These are phyloP conservation scores for Drymodes brunneopygia DNA, from an alignment of 2,113 vertebrate genomes.

Conservation along the genomic window DNA sequence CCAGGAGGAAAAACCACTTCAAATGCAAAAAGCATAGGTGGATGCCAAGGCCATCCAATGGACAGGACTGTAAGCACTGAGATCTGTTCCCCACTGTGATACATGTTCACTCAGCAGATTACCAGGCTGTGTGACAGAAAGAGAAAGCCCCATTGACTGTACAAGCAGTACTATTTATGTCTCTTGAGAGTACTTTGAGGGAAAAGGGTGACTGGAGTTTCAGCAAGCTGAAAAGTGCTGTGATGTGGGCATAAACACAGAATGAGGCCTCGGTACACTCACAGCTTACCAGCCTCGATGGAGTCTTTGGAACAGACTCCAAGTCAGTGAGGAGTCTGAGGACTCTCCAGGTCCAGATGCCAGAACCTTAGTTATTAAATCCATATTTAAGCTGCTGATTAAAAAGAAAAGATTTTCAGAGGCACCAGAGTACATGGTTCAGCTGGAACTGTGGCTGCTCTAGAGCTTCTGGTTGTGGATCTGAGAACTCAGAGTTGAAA, in stretches of 20 bases:
- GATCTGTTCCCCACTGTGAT: background rate
- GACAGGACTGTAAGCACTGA: background rate
- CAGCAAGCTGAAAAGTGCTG: background rate
- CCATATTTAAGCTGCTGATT: background rate
- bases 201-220: background rate
- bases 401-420: background rate
- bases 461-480: background rate
- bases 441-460: background rate
- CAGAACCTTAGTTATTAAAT: background rate
- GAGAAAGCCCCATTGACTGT: background rate
- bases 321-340: background rate
- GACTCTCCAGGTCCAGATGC: background rate
- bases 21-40: background rate
- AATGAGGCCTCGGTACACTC: background rate
- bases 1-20: background rate
- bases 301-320: background rate
- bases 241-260: background rate
- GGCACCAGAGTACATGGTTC: background rate
- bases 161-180: background rate
- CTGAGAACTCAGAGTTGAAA: background rate
- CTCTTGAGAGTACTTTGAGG: background rate
- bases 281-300: background rate
- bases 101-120: background rate
- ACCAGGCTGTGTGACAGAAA: background rate
- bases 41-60: background rate